phyloP scores from a whole-genome alignment of 2,797 vertebrate genomes.

The Anabacerthia variegaticeps region DNA sequence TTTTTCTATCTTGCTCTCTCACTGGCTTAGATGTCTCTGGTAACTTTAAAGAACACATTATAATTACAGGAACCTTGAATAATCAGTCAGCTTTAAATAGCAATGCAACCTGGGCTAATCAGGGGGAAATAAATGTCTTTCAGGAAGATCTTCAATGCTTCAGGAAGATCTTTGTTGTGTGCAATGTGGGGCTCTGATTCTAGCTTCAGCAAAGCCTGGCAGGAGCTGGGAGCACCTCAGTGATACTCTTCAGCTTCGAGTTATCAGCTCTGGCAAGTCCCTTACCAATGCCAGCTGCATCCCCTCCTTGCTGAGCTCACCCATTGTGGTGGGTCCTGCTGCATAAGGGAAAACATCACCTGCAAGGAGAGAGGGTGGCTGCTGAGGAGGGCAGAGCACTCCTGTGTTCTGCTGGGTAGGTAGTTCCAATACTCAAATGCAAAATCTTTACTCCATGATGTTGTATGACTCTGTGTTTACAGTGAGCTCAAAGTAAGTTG shows the following conservation, averaged over 20 bases:
- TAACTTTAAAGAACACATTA: not conserved
- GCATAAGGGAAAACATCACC: not conserved
- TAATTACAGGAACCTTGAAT: not conserved
- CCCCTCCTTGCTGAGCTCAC: rapidly evolving
- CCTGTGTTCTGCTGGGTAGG: not conserved
- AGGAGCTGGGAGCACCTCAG: not conserved
- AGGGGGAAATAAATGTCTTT: not conserved
- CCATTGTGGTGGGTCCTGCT: not conserved
- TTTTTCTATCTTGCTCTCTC: not conserved
- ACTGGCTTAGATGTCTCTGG: not conserved
- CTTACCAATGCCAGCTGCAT: not conserved
- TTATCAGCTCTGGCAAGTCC: not conserved
- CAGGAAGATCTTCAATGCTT: not conserved
- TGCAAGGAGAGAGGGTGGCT: not conserved
- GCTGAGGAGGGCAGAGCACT: not conserved
- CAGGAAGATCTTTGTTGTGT: not conserved
- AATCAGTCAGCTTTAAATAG: not conserved
- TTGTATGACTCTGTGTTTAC: not conserved
- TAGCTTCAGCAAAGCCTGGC: not conserved
- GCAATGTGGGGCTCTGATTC: not conserved
- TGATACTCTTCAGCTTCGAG: not conserved
- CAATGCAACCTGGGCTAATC: not conserved
- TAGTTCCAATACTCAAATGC: not conserved
- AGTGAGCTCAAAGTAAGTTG: not conserved
- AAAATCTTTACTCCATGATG: not conserved